Conservation (phyloP, 2,113 vertebrate species). For the Pluvianellus socialis region DNA sequence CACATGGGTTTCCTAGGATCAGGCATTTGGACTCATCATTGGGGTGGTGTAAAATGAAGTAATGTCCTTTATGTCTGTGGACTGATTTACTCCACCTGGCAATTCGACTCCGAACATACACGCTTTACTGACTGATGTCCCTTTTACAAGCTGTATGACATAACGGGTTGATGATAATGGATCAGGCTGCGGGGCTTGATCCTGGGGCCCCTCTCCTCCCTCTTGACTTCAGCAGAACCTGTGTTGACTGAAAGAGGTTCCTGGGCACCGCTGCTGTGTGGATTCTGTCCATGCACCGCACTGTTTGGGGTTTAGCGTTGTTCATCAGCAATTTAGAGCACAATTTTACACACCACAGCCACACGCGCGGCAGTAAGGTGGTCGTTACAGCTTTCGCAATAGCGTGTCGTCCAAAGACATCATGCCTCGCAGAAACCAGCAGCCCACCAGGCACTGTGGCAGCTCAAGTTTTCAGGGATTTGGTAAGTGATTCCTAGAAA, state of each 20-base stretch:
- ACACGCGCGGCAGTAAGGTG: background rate
- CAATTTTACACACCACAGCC: background rate
- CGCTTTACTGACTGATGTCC: background rate
- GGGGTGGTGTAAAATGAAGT: background rate
- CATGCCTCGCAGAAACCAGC: background rate
- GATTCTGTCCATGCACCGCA: background rate
- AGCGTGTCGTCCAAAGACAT: background rate
- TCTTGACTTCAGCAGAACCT: background rate
- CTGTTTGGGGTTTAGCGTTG: background rate
- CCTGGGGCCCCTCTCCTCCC: background rate
- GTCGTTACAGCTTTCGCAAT: background rate
- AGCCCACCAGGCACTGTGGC: background rate
- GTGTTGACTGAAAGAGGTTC: background rate
- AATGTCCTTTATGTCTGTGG: background rate
- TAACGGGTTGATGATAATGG: background rate
- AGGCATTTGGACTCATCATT: background rate
- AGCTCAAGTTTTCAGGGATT: background rate
- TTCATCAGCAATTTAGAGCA: background rate
- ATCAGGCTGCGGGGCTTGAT: background rate
- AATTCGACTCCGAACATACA: background rate
- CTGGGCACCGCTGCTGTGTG: background rate
- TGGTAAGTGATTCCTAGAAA: background rate
- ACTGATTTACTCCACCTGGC: background rate
- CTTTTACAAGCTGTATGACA: background rate
- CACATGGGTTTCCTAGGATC: too few species aligned